Conservation (phyloP, 1,140 invertebrate species). For the Ostrea edulis region DNA sequence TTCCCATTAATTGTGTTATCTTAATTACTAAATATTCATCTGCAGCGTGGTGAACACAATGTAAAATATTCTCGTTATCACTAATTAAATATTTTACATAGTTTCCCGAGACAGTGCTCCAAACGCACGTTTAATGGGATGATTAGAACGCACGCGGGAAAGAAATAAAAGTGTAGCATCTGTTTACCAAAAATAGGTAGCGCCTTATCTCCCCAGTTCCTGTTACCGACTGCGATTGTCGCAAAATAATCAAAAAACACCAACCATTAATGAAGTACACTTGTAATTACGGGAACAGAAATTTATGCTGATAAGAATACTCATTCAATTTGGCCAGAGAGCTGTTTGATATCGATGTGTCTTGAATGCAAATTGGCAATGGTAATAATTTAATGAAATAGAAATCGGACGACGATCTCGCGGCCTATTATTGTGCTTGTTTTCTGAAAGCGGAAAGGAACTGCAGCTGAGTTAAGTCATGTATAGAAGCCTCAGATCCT, state of each 20-base stretch:
- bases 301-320: slow-evolving; percentile 33
- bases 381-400: slow-evolving; percentile 34
- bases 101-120: slow-evolving; percentile 17
- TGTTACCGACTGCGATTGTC: slow-evolving; percentile 26
- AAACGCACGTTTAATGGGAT: slow-evolving; percentile 28
- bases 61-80: slow-evolving; percentile 10
- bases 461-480: not conserved
- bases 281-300: slow-evolving; percentile 29
- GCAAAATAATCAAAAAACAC: slow-evolving; percentile 25
- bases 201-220: slow-evolving; percentile 26
- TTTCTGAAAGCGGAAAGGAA: not conserved
- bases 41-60: not conserved
- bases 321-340: slow-evolving; percentile 31
- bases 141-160: slow-evolving; percentile 15
- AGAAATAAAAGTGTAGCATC: slow-evolving; percentile 31
- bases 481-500: not conserved
- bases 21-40: slow-evolving; percentile 23
- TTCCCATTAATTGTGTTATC: not conserved
- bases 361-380: slow-evolving; percentile 23
- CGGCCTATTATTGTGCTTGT: not conserved
- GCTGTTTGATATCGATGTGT: slow-evolving; percentile 26
- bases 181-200: slow-evolving; percentile 34
- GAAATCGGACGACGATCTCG: slow-evolving; percentile 14
- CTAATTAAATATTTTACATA: slow-evolving; percentile 29
- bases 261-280: slow-evolving; percentile 35